Evolutionary conservation across 2,888 invertebrate genomes (phyloP), one percentile per base, ranked within the genome.

Genomic region (Stenodera caucasica): DNA sequence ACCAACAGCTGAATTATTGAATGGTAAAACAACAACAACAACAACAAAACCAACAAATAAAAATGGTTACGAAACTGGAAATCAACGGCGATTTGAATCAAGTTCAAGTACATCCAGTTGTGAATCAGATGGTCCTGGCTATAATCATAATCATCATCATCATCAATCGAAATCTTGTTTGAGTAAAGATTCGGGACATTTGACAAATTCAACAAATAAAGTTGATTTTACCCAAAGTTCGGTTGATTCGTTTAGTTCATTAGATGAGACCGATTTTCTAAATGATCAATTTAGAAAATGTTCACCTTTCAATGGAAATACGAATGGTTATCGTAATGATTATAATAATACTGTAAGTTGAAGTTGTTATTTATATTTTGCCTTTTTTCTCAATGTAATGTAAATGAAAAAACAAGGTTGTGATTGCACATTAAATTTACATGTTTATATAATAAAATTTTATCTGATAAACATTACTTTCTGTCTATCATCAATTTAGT

Each of bases 161-260:
- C 66, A 58, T 63, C 23, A 33, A 63, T 30, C 30, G 37, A 58
- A 55, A 50, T 59, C 32, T 18, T 72, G 74, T 61, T 66, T 75
- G n/a, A 80, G 80, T 63, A 80, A 80, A 59, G 80, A 80, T 69
- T 81, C 81, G 8, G 81, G 81, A 6, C 77, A 80, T 69, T 69
- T 79, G 61, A 78, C 74, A 59, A 80, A 75, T 61, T 78, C 79
- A 26, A 76, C 77, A 14, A 77, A 73, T 29, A 80, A 80, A 68
- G 76, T 74, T 29, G 80, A 78, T 63, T 79, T 76, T 54, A 79
- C 79, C 26, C 79, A 76, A 40, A 81, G 80, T 67, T 80, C 80
- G 4, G 77, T 76, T 7, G 81, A 81, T 68, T 80, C 80, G 50
- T 61, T 81, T 40, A 80, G 80, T 68, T 81, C 81, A 7, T 71